A percentile compares a stretch with the other conserved stretches of the same genome.
phyloP scores from a whole-genome alignment of 2,113 vertebrate genomes.

The Pelobates fuscus region DNA sequence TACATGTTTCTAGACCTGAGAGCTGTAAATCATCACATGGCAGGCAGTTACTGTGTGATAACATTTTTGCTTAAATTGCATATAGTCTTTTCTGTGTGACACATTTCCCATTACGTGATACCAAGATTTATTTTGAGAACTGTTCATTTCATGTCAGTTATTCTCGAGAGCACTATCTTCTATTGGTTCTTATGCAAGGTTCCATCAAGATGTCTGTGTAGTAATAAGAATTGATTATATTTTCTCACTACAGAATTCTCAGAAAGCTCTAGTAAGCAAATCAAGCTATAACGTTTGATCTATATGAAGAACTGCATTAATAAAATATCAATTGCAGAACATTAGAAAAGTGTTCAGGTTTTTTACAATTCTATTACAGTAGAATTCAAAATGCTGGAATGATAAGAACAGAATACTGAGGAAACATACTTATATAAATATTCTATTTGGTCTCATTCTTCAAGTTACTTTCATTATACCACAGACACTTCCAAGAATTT shows the following conservation, averaged over 20 bases:
- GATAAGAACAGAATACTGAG: background rate
- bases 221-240: constrained; percentile 1
- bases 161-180: background rate
- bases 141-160: constrained; percentile 7
- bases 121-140: background rate
- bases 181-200: background rate
- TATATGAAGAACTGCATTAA: background rate
- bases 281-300: background rate
- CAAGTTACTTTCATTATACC: too few relatives aligned
- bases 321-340: background rate
- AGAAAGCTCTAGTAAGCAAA: constrained; percentile 7
- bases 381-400: background rate
- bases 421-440: background rate
- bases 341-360: background rate
- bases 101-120: background rate
- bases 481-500: too few relatives aligned
- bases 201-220: background rate
- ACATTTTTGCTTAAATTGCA: too few relatives aligned
- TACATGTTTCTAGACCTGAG: too few relatives aligned
- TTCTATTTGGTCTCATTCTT: too few relatives aligned
- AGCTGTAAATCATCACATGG: too few relatives aligned
- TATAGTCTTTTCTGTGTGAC: background rate
- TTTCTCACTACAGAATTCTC: background rate
- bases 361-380: background rate
- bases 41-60: too few relatives aligned